Conservation (phyloP, 2,888 invertebrate genomes). For the Drosophila hamatofila region DNA sequence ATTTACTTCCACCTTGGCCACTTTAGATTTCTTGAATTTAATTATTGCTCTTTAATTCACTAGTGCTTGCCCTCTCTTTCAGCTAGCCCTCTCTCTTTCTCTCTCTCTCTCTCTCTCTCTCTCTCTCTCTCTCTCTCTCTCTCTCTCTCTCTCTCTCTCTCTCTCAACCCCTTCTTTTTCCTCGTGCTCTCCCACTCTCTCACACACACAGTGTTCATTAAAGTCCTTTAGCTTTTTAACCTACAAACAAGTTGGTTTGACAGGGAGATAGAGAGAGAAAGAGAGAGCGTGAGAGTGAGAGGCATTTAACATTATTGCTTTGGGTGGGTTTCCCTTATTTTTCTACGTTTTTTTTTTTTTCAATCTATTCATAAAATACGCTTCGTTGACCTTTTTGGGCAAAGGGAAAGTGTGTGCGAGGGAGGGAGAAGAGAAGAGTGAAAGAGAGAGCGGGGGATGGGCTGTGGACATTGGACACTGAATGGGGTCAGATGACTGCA, state of each 20-base stretch:
- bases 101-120: no score
- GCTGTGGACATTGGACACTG: conserved; percentile 7
- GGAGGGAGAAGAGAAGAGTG: not conserved
- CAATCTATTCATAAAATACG: conserved; percentile 67
- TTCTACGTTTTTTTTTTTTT: conserved; percentile 20
- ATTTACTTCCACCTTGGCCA: not conserved
- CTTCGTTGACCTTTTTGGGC: conserved; percentile 56
- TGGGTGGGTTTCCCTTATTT: conserved; percentile 26
- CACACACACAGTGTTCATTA: conserved; percentile 40
- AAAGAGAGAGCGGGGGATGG: not conserved
- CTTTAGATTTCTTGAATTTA: not conserved
- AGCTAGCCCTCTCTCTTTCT: no score
- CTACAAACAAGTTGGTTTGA: conserved; percentile 36
- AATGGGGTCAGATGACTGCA: conserved; percentile 70
- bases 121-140: not conserved
- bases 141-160: not conserved
- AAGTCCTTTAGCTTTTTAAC: conserved; percentile 50
- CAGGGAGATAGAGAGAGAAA: not conserved
- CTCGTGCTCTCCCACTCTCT: not conserved
- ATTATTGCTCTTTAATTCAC: conserved; percentile 1
- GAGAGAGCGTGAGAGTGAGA: not conserved
- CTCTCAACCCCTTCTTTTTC: not conserved
- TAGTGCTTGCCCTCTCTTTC: not conserved
- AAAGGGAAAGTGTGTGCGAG: not conserved
- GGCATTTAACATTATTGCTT: conserved; percentile 58